Conservation (phyloP, 2,797 vertebrate genomes). For the Cossypha polioptera region DNA sequence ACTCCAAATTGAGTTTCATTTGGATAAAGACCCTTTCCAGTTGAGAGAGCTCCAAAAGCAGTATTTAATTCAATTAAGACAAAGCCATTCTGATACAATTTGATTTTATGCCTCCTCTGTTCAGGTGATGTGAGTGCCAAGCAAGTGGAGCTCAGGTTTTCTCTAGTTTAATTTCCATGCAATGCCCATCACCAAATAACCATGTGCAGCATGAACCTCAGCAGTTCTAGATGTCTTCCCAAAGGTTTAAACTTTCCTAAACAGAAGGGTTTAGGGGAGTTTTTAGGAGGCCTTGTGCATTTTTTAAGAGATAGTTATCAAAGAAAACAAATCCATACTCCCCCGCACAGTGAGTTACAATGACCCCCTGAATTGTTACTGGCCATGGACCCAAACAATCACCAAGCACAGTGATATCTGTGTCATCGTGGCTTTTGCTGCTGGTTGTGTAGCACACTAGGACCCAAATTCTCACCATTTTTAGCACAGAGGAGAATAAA, state of each 20-base stretch:
- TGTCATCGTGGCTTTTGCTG: not conserved
- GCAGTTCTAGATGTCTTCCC: not conserved
- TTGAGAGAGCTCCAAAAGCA: not conserved
- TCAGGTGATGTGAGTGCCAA: not conserved
- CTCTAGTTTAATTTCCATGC: not conserved
- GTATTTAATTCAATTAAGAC: not conserved
- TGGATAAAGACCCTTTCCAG: not conserved
- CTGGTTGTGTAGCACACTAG: not conserved
- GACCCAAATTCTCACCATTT: not conserved
- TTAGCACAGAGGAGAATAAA: not conserved
- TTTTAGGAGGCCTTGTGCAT: not conserved
- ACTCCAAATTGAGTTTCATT: not conserved
- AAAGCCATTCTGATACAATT: not conserved
- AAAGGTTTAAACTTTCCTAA: not conserved
- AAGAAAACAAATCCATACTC: not conserved
- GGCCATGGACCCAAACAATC: not conserved
- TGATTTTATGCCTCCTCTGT: not conserved
- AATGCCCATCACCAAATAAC: not conserved
- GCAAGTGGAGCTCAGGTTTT: not conserved
- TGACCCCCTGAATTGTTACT: not conserved
- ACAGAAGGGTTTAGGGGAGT: not conserved
- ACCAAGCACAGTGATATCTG: not conserved
- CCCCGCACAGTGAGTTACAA: not conserved
- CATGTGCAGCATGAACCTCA: not conserved
- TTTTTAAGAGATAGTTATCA: not conserved